phyloP scores from a whole-genome alignment of 2,888 invertebrate species.

The Drosophila pseudotalamancana region DNA sequence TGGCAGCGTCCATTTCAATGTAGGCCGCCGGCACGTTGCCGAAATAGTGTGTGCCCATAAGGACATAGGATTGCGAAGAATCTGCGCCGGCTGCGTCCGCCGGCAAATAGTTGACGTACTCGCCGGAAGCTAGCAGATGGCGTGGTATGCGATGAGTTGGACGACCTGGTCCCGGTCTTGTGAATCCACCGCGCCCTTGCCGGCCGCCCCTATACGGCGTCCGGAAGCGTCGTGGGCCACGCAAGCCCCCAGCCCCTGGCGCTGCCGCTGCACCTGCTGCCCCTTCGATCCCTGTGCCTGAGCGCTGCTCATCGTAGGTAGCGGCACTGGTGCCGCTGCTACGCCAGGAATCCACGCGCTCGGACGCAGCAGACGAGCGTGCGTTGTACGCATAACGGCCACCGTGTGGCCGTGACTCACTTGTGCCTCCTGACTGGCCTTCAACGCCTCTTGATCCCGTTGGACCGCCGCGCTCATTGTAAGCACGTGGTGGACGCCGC shows the following conservation, averaged over 20 bases:
- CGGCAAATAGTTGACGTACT: constrained; percentile 79
- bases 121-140: constrained; percentile 82
- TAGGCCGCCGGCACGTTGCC: constrained; percentile 83
- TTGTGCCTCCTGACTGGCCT: constrained; percentile 58
- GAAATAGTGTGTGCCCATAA: constrained; percentile 84
- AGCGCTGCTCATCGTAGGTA: constrained; percentile 60
- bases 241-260: constrained; percentile 47
- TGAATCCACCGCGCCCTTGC: constrained; percentile 84
- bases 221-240: constrained; percentile 83
- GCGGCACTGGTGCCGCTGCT: constrained; percentile 80
- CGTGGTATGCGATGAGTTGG: constrained; percentile 84
- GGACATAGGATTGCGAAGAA: constrained; percentile 81
- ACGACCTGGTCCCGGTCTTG: constrained; percentile 83
- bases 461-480: constrained; percentile 54
- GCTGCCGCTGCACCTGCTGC: constrained; percentile 60
- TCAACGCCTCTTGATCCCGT: constrained; percentile 71
- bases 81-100: constrained; percentile 82
- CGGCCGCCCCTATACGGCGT: constrained; percentile 83
- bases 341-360: constrained; percentile 83
- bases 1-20: constrained; percentile 85
- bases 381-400: constrained; percentile 67
- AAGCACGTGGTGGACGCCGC: constrained; percentile 64
- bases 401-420: constrained; percentile 72
- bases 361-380: constrained; percentile 75
- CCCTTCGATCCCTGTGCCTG: constrained; percentile 26